phyloP scores from a whole-genome alignment of 2,888 invertebrate species.

The Margaritifera margaritifera region DNA sequence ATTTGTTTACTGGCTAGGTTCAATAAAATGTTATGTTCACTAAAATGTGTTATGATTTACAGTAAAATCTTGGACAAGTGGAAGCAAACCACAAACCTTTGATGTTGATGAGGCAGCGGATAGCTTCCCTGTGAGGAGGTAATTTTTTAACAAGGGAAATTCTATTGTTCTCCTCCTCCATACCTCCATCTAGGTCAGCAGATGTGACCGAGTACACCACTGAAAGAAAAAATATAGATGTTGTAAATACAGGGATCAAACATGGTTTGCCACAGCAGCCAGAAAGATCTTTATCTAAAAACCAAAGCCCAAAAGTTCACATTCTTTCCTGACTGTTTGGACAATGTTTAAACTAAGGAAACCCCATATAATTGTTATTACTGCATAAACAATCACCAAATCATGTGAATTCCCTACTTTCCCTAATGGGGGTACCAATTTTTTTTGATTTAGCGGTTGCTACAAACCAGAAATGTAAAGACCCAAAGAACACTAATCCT shows the following conservation, averaged over 20 bases:
- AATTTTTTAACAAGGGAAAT: slow-evolving; percentile 50
- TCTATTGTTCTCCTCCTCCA: slow-evolving; percentile 14
- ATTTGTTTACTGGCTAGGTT: neutral
- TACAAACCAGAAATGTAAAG: no score
- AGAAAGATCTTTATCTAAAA: no score
- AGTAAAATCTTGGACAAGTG: slow-evolving; percentile 2
- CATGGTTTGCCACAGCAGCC: neutral
- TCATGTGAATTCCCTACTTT: no score
- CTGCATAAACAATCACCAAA: no score
- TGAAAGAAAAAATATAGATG: slow-evolving; percentile 25
- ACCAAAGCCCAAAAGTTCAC: no score
- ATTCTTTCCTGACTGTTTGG: no score
- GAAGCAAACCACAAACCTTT: slow-evolving; percentile 41
- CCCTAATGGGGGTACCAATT: no score
- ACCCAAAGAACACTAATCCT: no score
- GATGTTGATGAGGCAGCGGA: slow-evolving; percentile 55
- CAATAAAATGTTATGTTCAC: neutral
- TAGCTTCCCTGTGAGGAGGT: slow-evolving; percentile 58
- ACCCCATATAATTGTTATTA: no score
- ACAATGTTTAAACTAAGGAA: no score
- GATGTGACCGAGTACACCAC: slow-evolving; percentile 49
- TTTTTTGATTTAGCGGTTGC: no score
- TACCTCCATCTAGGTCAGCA: slow-evolving; percentile 13
- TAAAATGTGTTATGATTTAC: slow-evolving; percentile 2
- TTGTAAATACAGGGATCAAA: neutral